A percentile compares a stretch with the other conserved stretches of the same genome.
These are phyloP conservation scores for Porites australiensis DNA, from an alignment of 64 coral and sea anemone species.

Conservation along the genomic window DNA sequence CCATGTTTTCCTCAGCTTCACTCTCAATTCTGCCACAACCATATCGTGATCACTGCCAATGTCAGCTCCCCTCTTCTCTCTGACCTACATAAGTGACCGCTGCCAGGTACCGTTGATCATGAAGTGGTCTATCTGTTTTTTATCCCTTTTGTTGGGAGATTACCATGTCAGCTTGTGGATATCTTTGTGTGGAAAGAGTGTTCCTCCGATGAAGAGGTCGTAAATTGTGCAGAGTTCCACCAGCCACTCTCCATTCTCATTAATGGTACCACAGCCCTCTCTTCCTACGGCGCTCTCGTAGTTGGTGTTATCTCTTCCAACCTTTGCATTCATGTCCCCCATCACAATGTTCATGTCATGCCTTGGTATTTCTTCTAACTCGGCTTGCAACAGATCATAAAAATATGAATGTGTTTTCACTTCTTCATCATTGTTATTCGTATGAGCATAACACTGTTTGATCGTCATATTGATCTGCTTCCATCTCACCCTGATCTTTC, in stretches of 20 bases:
- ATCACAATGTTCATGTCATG: conserved; percentile 4
- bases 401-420: conserved; percentile 19
- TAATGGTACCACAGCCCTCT: conserved; percentile 12
- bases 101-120: conserved; percentile 42
- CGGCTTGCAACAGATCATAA: neutral
- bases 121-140: conserved; percentile 69
- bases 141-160: conserved; percentile 10
- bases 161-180: conserved; percentile 50
- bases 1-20: too few species aligned
- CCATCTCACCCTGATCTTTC: conserved; percentile 6
- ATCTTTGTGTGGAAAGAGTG: conserved; percentile 40
- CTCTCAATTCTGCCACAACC: neutral
- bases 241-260: conserved; percentile 41
- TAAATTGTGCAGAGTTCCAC: conserved; percentile 16
- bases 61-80: conserved; percentile 13
- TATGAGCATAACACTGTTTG: conserved; percentile 28
- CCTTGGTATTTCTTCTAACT: neutral
- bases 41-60: conserved; percentile 34
- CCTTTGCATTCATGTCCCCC: conserved; percentile 19
- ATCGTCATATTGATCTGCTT: conserved; percentile 13
- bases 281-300: conserved; percentile 15
- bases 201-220: conserved; percentile 44
- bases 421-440: neutral
- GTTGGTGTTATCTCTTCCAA: conserved; percentile 22
- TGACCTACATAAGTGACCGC: conserved; percentile 15